phyloP scores from a whole-genome alignment of 2,888 invertebrate species.

The Eristalinus aeneus region DNA sequence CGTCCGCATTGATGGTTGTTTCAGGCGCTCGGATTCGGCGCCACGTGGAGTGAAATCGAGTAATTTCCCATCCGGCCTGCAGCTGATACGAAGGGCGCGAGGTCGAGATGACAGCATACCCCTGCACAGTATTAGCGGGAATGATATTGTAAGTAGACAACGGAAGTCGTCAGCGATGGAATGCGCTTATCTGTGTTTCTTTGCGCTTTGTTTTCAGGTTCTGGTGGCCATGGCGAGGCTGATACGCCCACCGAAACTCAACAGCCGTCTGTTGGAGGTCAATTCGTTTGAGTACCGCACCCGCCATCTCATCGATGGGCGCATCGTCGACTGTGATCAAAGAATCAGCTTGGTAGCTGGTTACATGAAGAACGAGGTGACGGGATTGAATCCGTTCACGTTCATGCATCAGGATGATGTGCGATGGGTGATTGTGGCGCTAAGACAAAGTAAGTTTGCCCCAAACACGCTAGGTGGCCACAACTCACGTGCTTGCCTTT shows the following conservation, averaged over 20 bases:
- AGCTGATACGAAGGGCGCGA: slow-evolving; percentile 81
- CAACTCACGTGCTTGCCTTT: background rate
- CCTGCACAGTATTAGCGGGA: slow-evolving; percentile 82
- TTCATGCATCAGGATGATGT: slow-evolving; percentile 96
- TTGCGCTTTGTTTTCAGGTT: slow-evolving; percentile 77
- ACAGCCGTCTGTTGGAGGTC: slow-evolving; percentile 85
- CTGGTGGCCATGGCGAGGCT: slow-evolving; percentile 89
- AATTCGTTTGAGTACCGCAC: slow-evolving; percentile 93
- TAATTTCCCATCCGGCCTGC: slow-evolving; percentile 78
- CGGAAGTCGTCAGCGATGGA: background rate
- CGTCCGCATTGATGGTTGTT: slow-evolving; percentile 86
- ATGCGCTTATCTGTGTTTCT: background rate
- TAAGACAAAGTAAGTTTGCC: slow-evolving; percentile 87
- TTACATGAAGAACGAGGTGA: slow-evolving; percentile 93
- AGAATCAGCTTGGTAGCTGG: slow-evolving; percentile 94
- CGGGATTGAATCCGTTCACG: slow-evolving; percentile 92
- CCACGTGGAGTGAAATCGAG: slow-evolving; percentile 81
- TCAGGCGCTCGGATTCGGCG: slow-evolving; percentile 83
- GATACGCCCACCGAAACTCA: slow-evolving; percentile 86
- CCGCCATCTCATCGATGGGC: slow-evolving; percentile 92
- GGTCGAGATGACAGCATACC: slow-evolving; percentile 82
- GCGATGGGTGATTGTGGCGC: slow-evolving; percentile 92
- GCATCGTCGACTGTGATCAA: slow-evolving; percentile 94
- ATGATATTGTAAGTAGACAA: slow-evolving; percentile 82
- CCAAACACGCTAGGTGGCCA: background rate